Evolutionary conservation across 2,797 vertebrate genomes (phyloP).

Genomic region (Parauchenoglanis punctatus): DNA sequence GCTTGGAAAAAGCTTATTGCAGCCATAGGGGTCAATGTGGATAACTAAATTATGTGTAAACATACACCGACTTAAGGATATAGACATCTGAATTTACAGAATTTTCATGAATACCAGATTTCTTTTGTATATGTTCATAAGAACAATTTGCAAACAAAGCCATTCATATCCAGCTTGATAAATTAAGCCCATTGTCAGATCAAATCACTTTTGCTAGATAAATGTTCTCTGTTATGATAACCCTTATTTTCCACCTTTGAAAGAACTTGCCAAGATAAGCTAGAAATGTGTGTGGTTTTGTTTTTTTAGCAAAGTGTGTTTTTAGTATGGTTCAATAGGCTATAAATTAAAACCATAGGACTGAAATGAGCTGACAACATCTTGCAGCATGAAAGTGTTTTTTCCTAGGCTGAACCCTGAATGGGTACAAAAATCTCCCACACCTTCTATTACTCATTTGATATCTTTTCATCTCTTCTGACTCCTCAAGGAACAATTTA

Average conservation of each 20-base stretch:
- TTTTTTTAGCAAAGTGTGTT: background rate
- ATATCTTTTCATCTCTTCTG: slow-evolving; percentile 31
- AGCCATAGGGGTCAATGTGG: too few species aligned
- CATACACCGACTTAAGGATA: too few species aligned
- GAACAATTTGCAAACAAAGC: background rate
- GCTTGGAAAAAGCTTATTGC: too few species aligned
- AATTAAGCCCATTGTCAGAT: background rate
- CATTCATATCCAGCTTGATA: background rate
- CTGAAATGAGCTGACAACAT: slow-evolving; percentile 17
- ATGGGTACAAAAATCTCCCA: slow-evolving; percentile 27
- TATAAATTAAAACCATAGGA: background rate
- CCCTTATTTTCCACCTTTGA: background rate
- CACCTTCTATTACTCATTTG: slow-evolving; percentile 26
- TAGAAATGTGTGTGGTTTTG: background rate
- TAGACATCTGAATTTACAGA: too few species aligned
- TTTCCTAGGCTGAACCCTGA: slow-evolving; percentile 14
- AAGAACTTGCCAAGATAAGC: background rate
- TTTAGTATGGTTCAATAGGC: background rate
- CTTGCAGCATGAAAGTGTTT: background rate
- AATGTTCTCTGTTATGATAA: background rate
- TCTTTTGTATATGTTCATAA: background rate
- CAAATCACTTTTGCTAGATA: background rate
- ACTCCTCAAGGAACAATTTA: slow-evolving; percentile 45
- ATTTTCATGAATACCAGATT: background rate
- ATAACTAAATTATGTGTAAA: too few species aligned